Conservation (phyloP, 2,113 vertebrate species). For the Pandion haliaetus region DNA sequence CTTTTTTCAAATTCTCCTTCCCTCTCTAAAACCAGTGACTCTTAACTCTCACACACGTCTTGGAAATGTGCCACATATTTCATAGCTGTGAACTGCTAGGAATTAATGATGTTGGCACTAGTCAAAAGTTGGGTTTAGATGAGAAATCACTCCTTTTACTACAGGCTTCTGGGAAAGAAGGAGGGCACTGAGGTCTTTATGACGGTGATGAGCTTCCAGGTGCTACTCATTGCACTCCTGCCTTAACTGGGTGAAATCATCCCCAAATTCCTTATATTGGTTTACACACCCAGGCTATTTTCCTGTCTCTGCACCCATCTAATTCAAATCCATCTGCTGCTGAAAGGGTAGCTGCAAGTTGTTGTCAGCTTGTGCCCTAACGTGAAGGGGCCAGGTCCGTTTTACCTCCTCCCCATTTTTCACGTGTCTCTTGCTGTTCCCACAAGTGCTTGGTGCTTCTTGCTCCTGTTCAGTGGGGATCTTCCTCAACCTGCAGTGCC, state of each 20-base stretch:
- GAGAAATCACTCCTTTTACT: not conserved
- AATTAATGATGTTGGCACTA: not conserved
- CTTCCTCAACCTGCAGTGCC: not conserved
- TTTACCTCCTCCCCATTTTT: not conserved
- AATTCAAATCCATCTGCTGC: not conserved
- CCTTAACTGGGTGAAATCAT: not conserved
- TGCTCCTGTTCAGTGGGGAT: not conserved
- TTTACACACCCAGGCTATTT: not conserved
- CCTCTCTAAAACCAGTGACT: not conserved
- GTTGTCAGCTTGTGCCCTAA: not conserved
- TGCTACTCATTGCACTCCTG: not conserved
- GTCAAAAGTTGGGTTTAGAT: not conserved
- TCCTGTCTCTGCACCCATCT: not conserved
- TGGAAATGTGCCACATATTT: not conserved
- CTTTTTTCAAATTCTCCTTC: not conserved
- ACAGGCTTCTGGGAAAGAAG: not conserved
- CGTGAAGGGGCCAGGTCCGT: not conserved
- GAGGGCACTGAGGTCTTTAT: not conserved
- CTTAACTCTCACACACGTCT: not conserved
- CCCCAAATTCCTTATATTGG: not conserved
- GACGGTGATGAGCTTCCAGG: not conserved
- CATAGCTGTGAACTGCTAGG: not conserved
- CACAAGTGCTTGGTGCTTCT: not conserved
- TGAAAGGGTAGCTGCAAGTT: not conserved
- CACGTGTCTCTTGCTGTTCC: accelerated